Base-by-base conservation (phyloP, 2,888 invertebrate species). In the Lithophane ornitopus region DNA sequence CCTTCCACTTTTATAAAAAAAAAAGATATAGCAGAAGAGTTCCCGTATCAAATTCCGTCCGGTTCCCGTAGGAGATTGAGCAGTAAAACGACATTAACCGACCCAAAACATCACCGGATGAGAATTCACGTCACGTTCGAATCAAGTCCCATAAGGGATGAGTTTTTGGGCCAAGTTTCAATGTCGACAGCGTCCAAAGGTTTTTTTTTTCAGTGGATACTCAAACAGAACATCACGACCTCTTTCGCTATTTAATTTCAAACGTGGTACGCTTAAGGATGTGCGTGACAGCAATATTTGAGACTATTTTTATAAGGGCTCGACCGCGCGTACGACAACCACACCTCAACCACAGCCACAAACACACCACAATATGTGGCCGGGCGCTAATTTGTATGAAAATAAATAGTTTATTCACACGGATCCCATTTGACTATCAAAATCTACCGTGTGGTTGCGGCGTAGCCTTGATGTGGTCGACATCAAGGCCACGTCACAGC, bases 241-340 rank as follows among this genome's bases (percentile, higher is more conserved):
- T 90, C 90, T 91, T 92, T 89, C 79, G 90, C 91, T 93, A 91
- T 93, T 94, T 94, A 93, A 94, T 94, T 94, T 94, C 90, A 92
- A 91, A 94, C 93, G 93, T 94, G 94, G 90, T 89, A 88, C 91
- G 89, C 90, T 93, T 93, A 90, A 87, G 88, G 82, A 86, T 74
- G 90, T 87, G 87, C 92, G 92, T 92, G 92, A 91, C 86, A 81
- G 71, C 85, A 86, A 90, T 90, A 89, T 70, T 63, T 87, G 77
- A 68, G 73, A 74, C 80, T 90, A 34, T 67, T 34, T 0, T 56
- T 19, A 34, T 67, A 34, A 19, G 11, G 11, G 22, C 54, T 22
- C 1, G n/a, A 54, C 7, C 16, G 34, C 34, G n/a, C 22, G 8
- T 14, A 14, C 28, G 16, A 16, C 39, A 39, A 39, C 6, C 59